A percentile compares a stretch with the other conserved stretches of the same genome.
These are phyloP conservation scores for Anagyrus pseudococci DNA, from an alignment of 2,888 invertebrate species.

Conservation along the genomic window DNA sequence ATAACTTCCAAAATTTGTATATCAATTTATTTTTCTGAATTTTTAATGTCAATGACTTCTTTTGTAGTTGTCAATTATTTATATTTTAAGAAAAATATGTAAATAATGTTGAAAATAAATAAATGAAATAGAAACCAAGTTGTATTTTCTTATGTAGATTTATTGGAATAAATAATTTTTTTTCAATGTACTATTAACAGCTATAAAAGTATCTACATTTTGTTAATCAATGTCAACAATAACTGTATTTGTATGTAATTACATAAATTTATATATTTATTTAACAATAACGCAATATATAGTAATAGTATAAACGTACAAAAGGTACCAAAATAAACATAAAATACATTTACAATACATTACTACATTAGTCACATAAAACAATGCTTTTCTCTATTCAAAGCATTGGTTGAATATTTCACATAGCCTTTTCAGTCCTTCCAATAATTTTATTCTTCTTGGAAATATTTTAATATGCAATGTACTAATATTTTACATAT, in stretches of 20 bases:
- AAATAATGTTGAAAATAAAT: no score
- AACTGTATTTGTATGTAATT: slow-evolving; percentile 27
- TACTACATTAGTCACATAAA: slow-evolving; percentile 6
- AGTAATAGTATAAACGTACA: slow-evolving; percentile 54
- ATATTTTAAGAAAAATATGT: no score
- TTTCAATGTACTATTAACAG: slow-evolving; percentile 41
- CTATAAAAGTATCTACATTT: slow-evolving; percentile 32
- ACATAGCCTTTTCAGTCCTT: slow-evolving; percentile 29
- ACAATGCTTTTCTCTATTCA: neutral
- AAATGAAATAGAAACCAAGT: no score
- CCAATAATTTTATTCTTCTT: slow-evolving; percentile 11
- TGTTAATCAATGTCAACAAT: slow-evolving; percentile 19
- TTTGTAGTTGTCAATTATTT: no score
- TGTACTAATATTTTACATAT: slow-evolving; percentile 7
- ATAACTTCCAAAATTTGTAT: no score
- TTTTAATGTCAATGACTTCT: no score
- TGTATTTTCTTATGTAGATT: no score
- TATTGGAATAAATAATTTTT: slow-evolving; percentile 51
- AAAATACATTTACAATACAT: slow-evolving; percentile 38
- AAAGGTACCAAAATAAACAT: slow-evolving; percentile 54
- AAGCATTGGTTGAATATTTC: slow-evolving; percentile 10
- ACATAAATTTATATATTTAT: slow-evolving; percentile 1
- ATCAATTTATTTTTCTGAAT: no score
- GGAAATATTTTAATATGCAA: slow-evolving; percentile 1
- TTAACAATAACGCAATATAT: slow-evolving; percentile 42